Evolutionary conservation across 1,140 invertebrate genomes (phyloP).

Genomic region (Ceratoteleas bidentatus): DNA sequence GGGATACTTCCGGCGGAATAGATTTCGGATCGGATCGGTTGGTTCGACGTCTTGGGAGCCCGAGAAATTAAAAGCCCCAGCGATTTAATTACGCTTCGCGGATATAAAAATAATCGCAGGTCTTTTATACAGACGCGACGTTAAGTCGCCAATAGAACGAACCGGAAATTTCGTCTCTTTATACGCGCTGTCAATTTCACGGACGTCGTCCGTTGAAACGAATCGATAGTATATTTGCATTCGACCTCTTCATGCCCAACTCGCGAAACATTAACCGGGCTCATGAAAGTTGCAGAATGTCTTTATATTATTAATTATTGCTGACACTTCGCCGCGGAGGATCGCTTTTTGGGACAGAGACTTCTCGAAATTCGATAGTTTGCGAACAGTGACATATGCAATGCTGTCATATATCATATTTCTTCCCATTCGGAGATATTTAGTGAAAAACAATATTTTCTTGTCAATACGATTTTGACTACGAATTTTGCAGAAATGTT

Average conservation of each 20-base stretch:
- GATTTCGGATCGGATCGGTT: too few species aligned
- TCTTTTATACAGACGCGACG: conserved; percentile 2
- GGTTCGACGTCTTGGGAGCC: too few species aligned
- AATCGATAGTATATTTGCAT: conserved; percentile 71
- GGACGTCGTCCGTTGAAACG: too few species aligned
- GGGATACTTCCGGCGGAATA: too few species aligned
- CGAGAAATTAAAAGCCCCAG: background rate
- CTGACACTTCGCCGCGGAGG: conserved; percentile 48
- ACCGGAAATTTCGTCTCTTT: conserved; percentile 57
- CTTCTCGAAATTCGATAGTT: conserved; percentile 40
- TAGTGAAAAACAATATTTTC: too few species aligned
- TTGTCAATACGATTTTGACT: too few species aligned
- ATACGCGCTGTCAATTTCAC: too few species aligned
- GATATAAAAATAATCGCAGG: conserved; percentile 30
- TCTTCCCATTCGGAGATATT: too few species aligned
- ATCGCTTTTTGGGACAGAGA: conserved; percentile 39
- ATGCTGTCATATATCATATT: too few species aligned
- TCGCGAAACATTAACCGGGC: conserved; percentile 58
- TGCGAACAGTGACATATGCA: conserved; percentile 12
- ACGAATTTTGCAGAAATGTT: too few species aligned
- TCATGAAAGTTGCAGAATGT: conserved; percentile 58
- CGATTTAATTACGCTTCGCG: conserved; percentile 25
- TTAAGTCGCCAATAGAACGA: conserved; percentile 15
- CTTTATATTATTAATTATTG: conserved; percentile 68
- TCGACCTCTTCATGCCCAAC: conserved; percentile 55